phyloP scores from a whole-genome alignment of 1,140 invertebrate species.

The Drosophila seguyi region DNA sequence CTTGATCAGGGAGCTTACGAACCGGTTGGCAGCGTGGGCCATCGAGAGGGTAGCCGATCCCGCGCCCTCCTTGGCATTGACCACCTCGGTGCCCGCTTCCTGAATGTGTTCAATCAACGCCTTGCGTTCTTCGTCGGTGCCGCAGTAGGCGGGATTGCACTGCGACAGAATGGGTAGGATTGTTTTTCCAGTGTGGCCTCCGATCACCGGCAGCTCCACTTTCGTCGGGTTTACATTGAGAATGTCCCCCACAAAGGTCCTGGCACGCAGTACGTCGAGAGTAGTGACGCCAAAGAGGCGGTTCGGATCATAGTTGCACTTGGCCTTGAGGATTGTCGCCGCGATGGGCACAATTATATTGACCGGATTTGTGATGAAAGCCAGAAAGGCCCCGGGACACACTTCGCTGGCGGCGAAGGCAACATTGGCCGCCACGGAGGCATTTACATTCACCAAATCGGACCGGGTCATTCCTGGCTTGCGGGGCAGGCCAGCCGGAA shows the following conservation, averaged over 20 bases:
- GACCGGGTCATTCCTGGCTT: conserved; percentile 96
- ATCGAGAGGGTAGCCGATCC: conserved; percentile 99
- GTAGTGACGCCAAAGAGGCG: conserved; percentile 97
- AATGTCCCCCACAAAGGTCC: conserved; percentile 95
- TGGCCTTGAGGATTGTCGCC: conserved; percentile 94
- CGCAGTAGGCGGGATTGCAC: conserved; percentile 91
- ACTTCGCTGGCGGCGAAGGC: conserved; percentile 90
- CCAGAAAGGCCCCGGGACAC: conserved; percentile 95
- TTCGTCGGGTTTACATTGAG: conserved; percentile 91
- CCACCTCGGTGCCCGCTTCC: conserved; percentile 98
- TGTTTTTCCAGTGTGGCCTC: conserved; percentile 98
- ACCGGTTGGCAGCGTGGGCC: conserved; percentile 97
- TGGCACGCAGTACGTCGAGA: conserved; percentile 96
- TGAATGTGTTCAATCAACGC: conserved; percentile 93
- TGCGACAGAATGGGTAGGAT: conserved; percentile 99
- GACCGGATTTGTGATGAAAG: conserved; percentile 98
- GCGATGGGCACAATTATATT: conserved; percentile 99
- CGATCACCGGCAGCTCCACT: conserved; percentile 96
- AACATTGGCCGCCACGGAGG: conserved; percentile 96
- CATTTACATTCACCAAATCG: conserved; percentile 98
- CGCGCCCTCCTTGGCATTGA: conserved; percentile 98
- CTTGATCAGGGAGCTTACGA: conserved; percentile 91
- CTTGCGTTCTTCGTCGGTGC: conserved; percentile 89
- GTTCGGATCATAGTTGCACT: conserved; percentile 93
- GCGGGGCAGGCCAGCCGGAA: conserved; percentile 97